Evolutionary conservation across 1,140 invertebrate genomes (phyloP).

Genomic region (Papilio polytes): DNA sequence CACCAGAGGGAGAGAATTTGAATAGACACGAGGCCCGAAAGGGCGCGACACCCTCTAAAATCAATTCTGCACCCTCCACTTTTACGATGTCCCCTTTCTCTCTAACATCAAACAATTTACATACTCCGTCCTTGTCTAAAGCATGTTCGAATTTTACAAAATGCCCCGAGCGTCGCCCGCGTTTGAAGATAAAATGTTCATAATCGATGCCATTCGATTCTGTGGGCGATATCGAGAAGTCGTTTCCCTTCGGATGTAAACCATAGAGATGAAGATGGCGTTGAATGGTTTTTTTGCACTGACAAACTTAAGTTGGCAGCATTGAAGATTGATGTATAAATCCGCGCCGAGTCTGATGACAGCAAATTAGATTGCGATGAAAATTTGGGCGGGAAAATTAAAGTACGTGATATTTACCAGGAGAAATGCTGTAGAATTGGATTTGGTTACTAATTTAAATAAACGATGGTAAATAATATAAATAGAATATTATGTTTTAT

Average conservation of each 20-base stretch:
- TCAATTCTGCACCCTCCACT: constrained; percentile 72
- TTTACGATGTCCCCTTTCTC: constrained; percentile 55
- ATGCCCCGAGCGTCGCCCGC: constrained; percentile 57
- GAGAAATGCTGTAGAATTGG: constrained; percentile 50
- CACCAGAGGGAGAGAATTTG: constrained; percentile 49
- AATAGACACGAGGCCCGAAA: constrained; percentile 57
- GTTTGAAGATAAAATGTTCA: constrained; percentile 69
- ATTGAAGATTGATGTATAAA: constrained; percentile 68
- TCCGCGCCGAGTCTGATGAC: constrained; percentile 63
- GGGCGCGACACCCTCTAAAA: constrained; percentile 74
- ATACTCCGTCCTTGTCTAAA: constrained; percentile 56
- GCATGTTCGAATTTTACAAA: constrained; percentile 55
- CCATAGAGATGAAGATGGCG: constrained; percentile 46
- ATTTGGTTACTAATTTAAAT: neutral
- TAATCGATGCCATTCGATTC: constrained; percentile 48
- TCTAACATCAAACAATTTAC: constrained; percentile 43
- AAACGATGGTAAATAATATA: neutral
- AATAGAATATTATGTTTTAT: neutral
- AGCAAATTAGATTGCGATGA: constrained; percentile 67
- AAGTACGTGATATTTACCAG: constrained; percentile 47
- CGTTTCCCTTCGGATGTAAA: constrained; percentile 34
- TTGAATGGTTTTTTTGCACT: constrained; percentile 27
- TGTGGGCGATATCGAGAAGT: constrained; percentile 8
- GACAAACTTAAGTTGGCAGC: constrained; percentile 44
- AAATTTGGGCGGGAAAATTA: constrained; percentile 70